phyloP scores from a whole-genome alignment of 2,888 invertebrate genomes.

The Drosophila macrospina region DNA sequence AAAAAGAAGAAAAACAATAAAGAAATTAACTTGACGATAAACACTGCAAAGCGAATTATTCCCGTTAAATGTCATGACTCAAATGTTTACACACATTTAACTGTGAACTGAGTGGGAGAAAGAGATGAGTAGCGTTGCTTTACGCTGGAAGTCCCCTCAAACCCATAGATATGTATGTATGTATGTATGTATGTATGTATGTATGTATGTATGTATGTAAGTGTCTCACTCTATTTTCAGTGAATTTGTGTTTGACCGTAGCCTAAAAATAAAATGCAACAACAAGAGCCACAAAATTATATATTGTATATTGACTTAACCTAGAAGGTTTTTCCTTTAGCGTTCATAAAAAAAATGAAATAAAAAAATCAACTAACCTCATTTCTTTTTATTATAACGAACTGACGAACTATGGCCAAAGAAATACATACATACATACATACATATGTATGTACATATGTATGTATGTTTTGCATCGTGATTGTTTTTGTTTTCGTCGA shows the following conservation, averaged over 20 bases:
- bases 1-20: background rate
- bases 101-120: constrained; percentile 30
- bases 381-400: constrained; percentile 36
- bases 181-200: too few relatives aligned
- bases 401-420: constrained; percentile 10
- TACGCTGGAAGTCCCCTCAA: constrained; percentile 1
- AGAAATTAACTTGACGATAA: constrained; percentile 34
- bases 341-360: constrained; percentile 11
- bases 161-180: too few relatives aligned
- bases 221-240: background rate
- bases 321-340: constrained; percentile 42
- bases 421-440: constrained; percentile 4
- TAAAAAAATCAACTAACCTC: constrained; percentile 47
- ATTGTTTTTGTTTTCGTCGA: constrained; percentile 43
- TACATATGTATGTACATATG: too few relatives aligned
- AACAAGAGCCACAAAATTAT: constrained; percentile 5
- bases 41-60: constrained; percentile 43
- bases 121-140: constrained; percentile 12
- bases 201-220: too few relatives aligned
- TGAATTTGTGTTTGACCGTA: constrained; percentile 21
- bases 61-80: constrained; percentile 56
- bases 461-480: background rate
- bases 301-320: constrained; percentile 34
- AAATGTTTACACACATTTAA: constrained; percentile 47
- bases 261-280: constrained; percentile 17